Base-by-base conservation (phyloP, 2,888 invertebrate genomes). In the Chalcosyrphus nemorum region DNA sequence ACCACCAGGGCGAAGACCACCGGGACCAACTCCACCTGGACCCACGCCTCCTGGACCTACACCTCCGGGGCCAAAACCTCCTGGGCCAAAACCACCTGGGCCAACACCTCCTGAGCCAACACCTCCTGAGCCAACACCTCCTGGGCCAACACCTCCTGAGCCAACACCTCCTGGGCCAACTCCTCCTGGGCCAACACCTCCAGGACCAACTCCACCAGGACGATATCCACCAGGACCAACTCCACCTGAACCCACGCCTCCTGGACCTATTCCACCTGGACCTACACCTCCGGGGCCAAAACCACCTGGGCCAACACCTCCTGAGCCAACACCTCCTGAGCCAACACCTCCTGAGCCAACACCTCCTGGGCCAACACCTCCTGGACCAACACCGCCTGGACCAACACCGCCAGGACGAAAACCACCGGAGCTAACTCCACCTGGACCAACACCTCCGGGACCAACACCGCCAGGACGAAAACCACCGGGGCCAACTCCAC, bases 211-310 rank as follows among this genome's bases (percentile, higher is more conserved):
- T 3, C 57, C 82, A 21, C 74, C 68, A 0, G 70, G 81, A 2
- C 86, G 57, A 15, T 7, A 19, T 7, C 80, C 76, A 2, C 81
- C 85, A 15, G 52, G 66, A n/a, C 78, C 63, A 27, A 21, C 45
- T 7, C 47, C 80, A 6, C 57, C 66, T n/a, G 32, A 45, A 4
- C 71, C 29, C 17, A 29, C 61, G n/a, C 66, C 66, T 2, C 75
- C 82, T 38, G 75, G 86, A n/a, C 87, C 75, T 7, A 59, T 35
- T 21, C 85, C 84, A 27, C 80, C 82, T 21, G 86, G 71, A 1
- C 68, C 11, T 19, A 45, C 4, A 29, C 61, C 81, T n/a, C 80
- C 81, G 1, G 86, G 82, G 2, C 85, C 80, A 4, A 52, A 38
- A 17, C 75, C 71, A 1, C 70, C 65, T 19, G 70, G 65, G 4